Base-by-base conservation (phyloP, 2,113 vertebrate species). In the Laterallus jamaicensis region DNA sequence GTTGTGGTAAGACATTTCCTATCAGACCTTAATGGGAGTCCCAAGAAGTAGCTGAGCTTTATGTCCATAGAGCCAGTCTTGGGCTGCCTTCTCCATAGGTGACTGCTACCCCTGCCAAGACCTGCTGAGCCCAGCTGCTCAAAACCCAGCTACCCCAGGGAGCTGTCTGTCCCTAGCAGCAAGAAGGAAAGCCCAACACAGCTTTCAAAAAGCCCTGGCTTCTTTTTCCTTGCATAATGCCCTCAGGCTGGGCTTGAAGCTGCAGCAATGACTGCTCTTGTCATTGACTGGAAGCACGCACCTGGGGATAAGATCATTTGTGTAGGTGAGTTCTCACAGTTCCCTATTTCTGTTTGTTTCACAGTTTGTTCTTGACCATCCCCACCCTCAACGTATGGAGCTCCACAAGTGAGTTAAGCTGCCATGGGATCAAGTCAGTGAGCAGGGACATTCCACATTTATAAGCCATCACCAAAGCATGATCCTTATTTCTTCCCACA, bases 381-480 rank as follows among this genome's bases (percentile, higher is more conserved):
- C 21, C 28, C 40, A 24, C 32, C 28, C 47, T 68, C 0, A 0
- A 70, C 14, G 13, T 39, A 52, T 0, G 0, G 77, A 54, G 24
- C 10, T 70, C 44, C 16, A n/a, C 1, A 9, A 15, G 29, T 49
- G 49, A 90, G n/a, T 49, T 50, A 22, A 90, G 37, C 24, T 54
- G 24, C 26, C 16, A 17, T 5, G 12, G 18, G n/a, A 63, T 19
- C 64, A 86, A 74, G 24, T 8, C 55, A 82, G 39, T 37, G 16
- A 66, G 12, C 10, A 74, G 44, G 83, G 12, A 67, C 28, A 31
- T 15, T 81, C 18, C 20, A 22, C 10, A 31, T 74, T n/a, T 75
- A 54, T 35, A n/a, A 81, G 19, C 15, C 28, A 77, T 10, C 18
- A 28, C 31, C 55, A 75, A 56, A 32, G 12, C 58, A 15, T 13